Base-by-base conservation (phyloP, 2,797 vertebrate species). In the Threskiornis aethiopicus region DNA sequence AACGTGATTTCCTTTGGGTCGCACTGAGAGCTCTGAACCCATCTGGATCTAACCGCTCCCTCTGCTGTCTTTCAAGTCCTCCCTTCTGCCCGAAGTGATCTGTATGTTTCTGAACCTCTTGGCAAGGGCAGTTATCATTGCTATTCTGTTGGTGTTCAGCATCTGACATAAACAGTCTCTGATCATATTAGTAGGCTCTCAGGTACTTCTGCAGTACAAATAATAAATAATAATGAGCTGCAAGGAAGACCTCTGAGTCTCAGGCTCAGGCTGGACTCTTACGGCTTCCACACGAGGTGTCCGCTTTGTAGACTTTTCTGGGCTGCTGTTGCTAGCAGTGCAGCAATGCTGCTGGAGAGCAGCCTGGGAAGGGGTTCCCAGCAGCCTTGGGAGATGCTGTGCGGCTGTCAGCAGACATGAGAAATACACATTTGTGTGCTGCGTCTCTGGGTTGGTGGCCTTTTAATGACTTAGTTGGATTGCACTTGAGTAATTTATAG, bases 181-280 rank as follows among this genome's bases (percentile, higher is more conserved):
- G 89, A 91, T 95, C 51, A 8, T 83, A 92, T 96, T 96, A 94
- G 82, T 85, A 94, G 80, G 73, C 86, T 96, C 90, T 94, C 37
- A 64, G 90, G 89, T 93, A 75, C 78, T 89, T 92, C 54, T 81
- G 35, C 76, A 73, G 61, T 85, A 85, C 81, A 80, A 96, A 96
- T 95, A 96, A 94, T 95, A 97, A 96, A 96, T 96, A 93, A 89
- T 94, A 92, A 96, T 91, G 94, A 94, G 81, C 81, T 93, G 75
- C 75, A 92, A 80, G 58, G 61, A 83, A 75, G 52, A 59, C 71
- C 39, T 84, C 9, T 73, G 70, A 73, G 76, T 58, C 54, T 88
- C 3, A 6, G 55, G 55, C 55, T 94, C 75, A 41, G 59, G 31
- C 66, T 79, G 69, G 75, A 51, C 64, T 87, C 57, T 22, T 41